Conservation (phyloP, 2,888 invertebrate genomes). For the Odiellus spinosus region DNA sequence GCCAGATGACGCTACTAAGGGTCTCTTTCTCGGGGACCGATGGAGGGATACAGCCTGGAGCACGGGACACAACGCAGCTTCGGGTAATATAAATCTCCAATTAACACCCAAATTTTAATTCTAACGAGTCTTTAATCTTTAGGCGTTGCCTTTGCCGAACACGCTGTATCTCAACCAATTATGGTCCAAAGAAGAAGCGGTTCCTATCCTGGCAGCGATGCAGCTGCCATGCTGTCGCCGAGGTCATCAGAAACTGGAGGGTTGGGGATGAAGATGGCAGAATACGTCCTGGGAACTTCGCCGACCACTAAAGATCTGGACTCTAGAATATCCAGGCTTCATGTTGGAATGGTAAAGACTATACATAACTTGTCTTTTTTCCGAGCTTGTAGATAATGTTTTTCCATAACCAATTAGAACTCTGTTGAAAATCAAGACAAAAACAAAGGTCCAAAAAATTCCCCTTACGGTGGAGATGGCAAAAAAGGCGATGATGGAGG, state of each 20-base stretch:
- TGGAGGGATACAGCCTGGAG: constrained; percentile 91
- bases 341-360: constrained; percentile 35
- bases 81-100: constrained; percentile 15
- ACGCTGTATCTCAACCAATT: constrained; percentile 52
- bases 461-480: constrained; percentile 22
- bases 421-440: background rate
- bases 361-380: background rate
- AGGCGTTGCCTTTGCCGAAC: constrained; percentile 33
- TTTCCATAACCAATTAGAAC: no score
- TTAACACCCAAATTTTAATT: no score
- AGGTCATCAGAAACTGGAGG: constrained; percentile 68
- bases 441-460: background rate
- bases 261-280: constrained; percentile 93
- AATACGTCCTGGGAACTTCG: constrained; percentile 87
- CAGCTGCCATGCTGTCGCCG: constrained; percentile 46
- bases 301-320: constrained; percentile 54
- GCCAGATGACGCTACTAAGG: constrained; percentile 31
- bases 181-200: constrained; percentile 41
- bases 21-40: constrained; percentile 64
- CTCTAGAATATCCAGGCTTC: constrained; percentile 44
- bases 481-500: constrained; percentile 40
- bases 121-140: no score
- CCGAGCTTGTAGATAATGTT: no score
- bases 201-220: constrained; percentile 26
- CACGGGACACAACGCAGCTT: constrained; percentile 33